Evolutionary conservation across 2,888 invertebrate species (phyloP), one percentile per base, ranked within the genome.

Genomic region (Enchytraeus crypticus): DNA sequence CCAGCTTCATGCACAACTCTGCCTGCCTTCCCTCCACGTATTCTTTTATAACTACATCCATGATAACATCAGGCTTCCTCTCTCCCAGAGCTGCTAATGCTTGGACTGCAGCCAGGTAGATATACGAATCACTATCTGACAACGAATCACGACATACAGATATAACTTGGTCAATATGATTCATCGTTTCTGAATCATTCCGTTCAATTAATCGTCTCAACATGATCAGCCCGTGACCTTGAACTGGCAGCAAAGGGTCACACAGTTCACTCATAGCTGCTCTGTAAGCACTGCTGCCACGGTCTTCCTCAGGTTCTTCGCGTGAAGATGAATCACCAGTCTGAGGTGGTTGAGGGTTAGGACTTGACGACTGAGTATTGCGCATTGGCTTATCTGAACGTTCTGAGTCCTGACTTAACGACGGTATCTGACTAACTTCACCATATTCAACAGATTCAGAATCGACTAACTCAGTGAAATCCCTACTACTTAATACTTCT

Each of bases 101-200:
- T 73, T 87, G 86, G 23, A 90, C 85, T 2, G 90, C 86, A 61
- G 85, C 83, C 64, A 92, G 78, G 76, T 91, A 92, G 61, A 92
- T 82, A 74, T 89, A 92, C 0, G 90, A 87, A 74, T 92, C 92
- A 14, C 84, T 80, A 70, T 90, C 84, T 73, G 85, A 85, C 0
- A 92, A 76, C 79, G 87, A 86, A 77, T 88, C 86, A 85, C 87
- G 85, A 71, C 90, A 87, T 32, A 89, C 79, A 71, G 85, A 85
- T 61, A 89, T 82, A 57, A 90, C 74, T 66, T 84, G 83, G n/a
- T 72, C 69, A 49, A 63, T 62, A 45, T 70, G 70, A 27, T 63
- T 82, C 64, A 86, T 73, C 11, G 86, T 83, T 70, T 85, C 84
- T 30, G 80, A 69, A 79, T 90, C 86, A 66, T 82, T 83, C 23